A percentile compares a stretch with the other conserved stretches of the same genome.
phyloP scores from a whole-genome alignment of 2,113 vertebrate genomes.

The Dendropsophus ebraccatus region DNA sequence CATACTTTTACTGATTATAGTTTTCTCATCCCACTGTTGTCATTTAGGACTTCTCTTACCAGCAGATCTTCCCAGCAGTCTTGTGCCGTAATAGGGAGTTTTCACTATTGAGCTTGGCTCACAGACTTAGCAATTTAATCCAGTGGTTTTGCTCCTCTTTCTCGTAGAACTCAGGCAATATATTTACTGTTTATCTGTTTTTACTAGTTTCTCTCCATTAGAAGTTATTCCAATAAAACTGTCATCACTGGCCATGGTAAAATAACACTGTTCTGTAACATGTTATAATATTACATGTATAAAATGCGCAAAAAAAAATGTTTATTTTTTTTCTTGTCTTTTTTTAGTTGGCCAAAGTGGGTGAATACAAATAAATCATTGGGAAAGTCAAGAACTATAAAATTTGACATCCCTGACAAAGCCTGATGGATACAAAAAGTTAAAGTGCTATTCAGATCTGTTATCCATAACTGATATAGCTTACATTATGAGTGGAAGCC shows the following conservation, averaged over 20 bases:
- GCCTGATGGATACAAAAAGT: too few relatives aligned
- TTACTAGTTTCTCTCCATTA: background rate
- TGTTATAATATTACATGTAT: background rate
- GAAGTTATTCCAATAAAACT: background rate
- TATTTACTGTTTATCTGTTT: background rate
- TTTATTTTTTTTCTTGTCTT: too few relatives aligned
- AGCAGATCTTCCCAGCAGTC: slow-evolving; percentile 24
- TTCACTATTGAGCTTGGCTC: slow-evolving; percentile 38
- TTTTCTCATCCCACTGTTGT: slow-evolving; percentile 7
- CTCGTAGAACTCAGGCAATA: background rate
- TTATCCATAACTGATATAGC: too few relatives aligned
- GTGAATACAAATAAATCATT: too few relatives aligned
- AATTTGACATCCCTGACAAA: too few relatives aligned
- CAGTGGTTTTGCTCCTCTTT: slow-evolving; percentile 4
- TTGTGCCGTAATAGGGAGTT: slow-evolving; percentile 4
- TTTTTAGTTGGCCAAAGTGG: too few relatives aligned
- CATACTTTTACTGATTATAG: slow-evolving; percentile 7
- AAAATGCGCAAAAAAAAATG: background rate
- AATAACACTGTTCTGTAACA: background rate
- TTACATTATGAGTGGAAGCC: too few relatives aligned
- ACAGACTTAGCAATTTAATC: slow-evolving; percentile 16
- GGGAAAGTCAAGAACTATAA: too few relatives aligned
- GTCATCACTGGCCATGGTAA: background rate
- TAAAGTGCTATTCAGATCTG: too few relatives aligned
- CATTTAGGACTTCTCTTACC: background rate